phyloP scores from a whole-genome alignment of 2,888 invertebrate species.

The Timandra comae region DNA sequence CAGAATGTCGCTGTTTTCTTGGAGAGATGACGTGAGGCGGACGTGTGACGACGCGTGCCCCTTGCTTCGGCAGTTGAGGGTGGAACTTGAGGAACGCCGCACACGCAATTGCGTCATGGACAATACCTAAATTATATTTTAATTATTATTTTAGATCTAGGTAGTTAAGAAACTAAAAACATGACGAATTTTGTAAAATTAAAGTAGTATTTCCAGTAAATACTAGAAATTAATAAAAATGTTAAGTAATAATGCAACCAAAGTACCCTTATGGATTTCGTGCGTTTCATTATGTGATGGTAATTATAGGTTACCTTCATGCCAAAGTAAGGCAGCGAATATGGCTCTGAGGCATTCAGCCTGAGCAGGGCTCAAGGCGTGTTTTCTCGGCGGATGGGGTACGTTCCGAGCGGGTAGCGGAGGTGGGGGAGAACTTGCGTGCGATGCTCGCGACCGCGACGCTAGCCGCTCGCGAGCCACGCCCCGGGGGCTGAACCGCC shows the following conservation, averaged over 20 bases:
- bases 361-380: constrained; percentile 93
- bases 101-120: constrained; percentile 98
- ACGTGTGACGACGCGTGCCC: constrained; percentile 83
- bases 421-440: constrained; percentile 56
- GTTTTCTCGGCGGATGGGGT: constrained; percentile 79
- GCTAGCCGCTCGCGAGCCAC: constrained; percentile 29
- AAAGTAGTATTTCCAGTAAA: too few species aligned
- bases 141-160: too few species aligned
- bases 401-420: constrained; percentile 51
- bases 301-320: constrained; percentile 80
- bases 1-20: constrained; percentile 85
- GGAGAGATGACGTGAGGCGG: constrained; percentile 32
- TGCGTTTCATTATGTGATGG: not conserved
- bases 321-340: constrained; percentile 98
- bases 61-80: constrained; percentile 88
- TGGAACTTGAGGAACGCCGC: constrained; percentile 97
- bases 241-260: too few species aligned
- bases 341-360: constrained; percentile 95
- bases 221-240: too few species aligned
- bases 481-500: constrained; percentile 30
- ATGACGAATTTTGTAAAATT: too few species aligned
- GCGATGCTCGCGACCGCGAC: constrained; percentile 64
- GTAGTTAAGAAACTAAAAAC: too few species aligned
- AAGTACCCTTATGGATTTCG: too few species aligned
- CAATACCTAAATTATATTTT: constrained; percentile 81